Conservation (phyloP, 2,888 invertebrate species). For the Hanleya hanleyi region DNA sequence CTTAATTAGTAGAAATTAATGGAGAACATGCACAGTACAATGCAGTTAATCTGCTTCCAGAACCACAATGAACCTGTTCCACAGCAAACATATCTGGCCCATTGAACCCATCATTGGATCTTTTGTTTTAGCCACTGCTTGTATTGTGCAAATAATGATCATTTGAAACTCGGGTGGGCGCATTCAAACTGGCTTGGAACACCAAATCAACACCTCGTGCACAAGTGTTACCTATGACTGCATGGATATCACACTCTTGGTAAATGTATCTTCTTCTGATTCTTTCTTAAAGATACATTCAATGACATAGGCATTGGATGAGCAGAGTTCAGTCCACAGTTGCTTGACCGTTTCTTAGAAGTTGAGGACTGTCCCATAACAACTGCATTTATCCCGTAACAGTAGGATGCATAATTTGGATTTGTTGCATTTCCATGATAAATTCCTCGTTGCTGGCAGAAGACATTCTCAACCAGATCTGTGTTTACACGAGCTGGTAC, state of each 20-base stretch:
- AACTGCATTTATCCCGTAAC: neutral
- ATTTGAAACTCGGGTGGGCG: too few species aligned
- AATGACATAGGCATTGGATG: neutral
- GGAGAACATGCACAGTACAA: too few species aligned
- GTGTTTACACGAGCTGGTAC: neutral
- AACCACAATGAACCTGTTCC: too few species aligned
- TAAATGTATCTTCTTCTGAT: neutral
- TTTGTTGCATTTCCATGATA: slow-evolving; percentile 6
- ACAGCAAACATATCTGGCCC: too few species aligned
- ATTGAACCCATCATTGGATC: too few species aligned
- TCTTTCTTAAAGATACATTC: neutral
- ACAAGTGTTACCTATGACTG: neutral
- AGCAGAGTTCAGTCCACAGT: neutral
- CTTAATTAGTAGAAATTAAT: neutral
- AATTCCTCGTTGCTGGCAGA: slow-evolving; percentile 13
- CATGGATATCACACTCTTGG: neutral
- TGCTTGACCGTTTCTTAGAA: neutral
- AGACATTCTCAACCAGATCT: slow-evolving; percentile 12
- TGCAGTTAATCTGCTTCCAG: too few species aligned
- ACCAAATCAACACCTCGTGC: too few species aligned
- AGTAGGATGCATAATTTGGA: slow-evolving; percentile 16
- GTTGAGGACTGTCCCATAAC: neutral
- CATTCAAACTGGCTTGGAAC: too few species aligned
- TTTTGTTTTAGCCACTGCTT: too few species aligned
- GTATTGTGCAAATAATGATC: too few species aligned